A percentile compares a stretch with the other conserved stretches of the same genome.
Conservation (phyloP, 1,140 invertebrate genomes). For the Schlechtendalia chinensis region DNA sequence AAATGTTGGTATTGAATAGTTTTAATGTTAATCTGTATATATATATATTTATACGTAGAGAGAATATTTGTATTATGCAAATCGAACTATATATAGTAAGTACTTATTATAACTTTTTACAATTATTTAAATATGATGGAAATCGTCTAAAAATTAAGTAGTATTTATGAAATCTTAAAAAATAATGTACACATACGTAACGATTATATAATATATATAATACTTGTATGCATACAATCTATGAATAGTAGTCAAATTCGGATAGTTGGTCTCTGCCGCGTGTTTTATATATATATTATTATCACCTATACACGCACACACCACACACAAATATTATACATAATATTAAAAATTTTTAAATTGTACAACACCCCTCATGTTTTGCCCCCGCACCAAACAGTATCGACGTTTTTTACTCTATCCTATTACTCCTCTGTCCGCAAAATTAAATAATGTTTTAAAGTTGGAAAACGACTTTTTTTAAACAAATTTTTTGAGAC, state of each 20-base stretch:
- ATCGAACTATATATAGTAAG: neutral
- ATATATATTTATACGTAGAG: too few relatives aligned
- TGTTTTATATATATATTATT: slow-evolving; percentile 4
- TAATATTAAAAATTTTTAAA: neutral
- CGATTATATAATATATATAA: neutral
- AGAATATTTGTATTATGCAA: too few relatives aligned
- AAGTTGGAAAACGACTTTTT: too few relatives aligned
- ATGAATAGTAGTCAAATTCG: slow-evolving; percentile 31
- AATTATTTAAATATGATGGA: too few relatives aligned
- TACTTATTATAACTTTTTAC: neutral
- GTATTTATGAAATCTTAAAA: slow-evolving; percentile 12
- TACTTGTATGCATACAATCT: too few relatives aligned
- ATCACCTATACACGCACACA: neutral
- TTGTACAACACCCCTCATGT: neutral
- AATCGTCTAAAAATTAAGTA: slow-evolving; percentile 26
- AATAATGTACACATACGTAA: neutral
- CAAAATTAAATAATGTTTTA: neutral
- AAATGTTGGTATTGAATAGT: neutral
- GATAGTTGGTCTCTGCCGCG: neutral
- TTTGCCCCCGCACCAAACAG: neutral
- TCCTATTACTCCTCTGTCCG: neutral
- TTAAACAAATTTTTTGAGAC: too few relatives aligned
- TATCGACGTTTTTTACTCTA: neutral
- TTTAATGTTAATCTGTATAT: slow-evolving; percentile 30
- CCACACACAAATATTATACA: neutral